Evolutionary conservation across 2,888 invertebrate genomes (phyloP).

Genomic region (Coenonympha glycerion): DNA sequence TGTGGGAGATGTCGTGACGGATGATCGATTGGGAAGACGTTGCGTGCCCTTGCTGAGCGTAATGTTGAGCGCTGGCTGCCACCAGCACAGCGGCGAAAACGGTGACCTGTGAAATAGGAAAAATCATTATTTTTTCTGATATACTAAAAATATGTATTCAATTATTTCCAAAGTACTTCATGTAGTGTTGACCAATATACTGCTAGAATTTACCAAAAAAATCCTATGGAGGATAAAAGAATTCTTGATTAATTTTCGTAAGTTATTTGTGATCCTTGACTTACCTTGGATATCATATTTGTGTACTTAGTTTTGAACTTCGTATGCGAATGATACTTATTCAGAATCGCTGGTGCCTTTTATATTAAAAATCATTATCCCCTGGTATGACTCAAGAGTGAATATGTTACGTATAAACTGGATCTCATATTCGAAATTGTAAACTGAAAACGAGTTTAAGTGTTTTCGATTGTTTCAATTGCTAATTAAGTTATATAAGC

Average conservation of each 20-base stretch:
- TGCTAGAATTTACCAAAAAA: no score
- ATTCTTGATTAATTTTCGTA: no score
- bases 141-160: no score
- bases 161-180: no score
- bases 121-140: no score
- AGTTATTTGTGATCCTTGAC: no score
- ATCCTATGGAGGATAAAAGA: no score
- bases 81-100: slow-evolving; percentile 27
- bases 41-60: slow-evolving; percentile 31
- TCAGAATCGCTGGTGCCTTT: slow-evolving; percentile 35
- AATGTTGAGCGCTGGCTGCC: slow-evolving; percentile 36
- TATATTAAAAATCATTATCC: slow-evolving; percentile 35
- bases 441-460: slow-evolving; percentile 10
- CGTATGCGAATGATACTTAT: slow-evolving; percentile 42
- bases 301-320: slow-evolving; percentile 33
- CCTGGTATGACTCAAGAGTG: neutral
- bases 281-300: slow-evolving; percentile 49
- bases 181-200: no score
- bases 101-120: slow-evolving; percentile 18
- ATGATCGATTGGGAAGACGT: slow-evolving; percentile 31
- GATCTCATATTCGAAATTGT: slow-evolving; percentile 2
- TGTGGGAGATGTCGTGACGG: slow-evolving; percentile 24
- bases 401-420: slow-evolving; percentile 14
- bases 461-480: slow-evolving; percentile 4
- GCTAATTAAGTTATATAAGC: slow-evolving; percentile 4